Evolutionary conservation across 2,113 vertebrate species (phyloP).

Genomic region (Pitta sordida): DNA sequence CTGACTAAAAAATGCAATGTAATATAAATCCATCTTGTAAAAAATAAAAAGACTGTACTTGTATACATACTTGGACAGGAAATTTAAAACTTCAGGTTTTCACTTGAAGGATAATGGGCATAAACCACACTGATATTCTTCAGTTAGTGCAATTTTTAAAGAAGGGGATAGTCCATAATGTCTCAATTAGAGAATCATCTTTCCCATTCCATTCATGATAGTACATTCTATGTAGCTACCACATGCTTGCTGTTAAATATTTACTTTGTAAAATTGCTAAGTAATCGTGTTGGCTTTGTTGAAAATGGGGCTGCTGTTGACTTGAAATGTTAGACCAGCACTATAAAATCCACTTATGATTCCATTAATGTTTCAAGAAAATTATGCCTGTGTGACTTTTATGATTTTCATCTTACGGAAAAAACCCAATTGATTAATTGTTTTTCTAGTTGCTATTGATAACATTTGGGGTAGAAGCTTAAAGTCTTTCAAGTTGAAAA

Average conservation of each 20-base stretch:
- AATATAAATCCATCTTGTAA: neutral
- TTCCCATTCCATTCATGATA: neutral
- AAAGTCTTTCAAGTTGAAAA: neutral
- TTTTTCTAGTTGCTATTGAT: neutral
- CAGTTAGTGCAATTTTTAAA: neutral
- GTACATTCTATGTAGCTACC: neutral
- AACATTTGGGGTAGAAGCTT: neutral
- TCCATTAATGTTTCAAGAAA: neutral
- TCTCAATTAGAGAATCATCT: neutral
- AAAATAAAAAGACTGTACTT: neutral
- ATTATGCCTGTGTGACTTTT: neutral
- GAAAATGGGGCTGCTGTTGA: neutral
- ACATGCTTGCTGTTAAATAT: neutral
- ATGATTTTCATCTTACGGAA: neutral
- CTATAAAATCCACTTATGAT: neutral
- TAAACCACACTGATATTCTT: neutral
- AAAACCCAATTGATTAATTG: neutral
- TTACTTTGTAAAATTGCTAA: neutral
- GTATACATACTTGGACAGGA: neutral
- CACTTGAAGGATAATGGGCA: neutral
- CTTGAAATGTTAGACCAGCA: neutral
- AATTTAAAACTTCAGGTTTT: neutral
- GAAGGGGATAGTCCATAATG: neutral
- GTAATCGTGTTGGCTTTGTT: neutral
- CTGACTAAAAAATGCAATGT: neutral